These are phyloP conservation scores for Tribolium castaneum DNA, from an alignment of 1,140 invertebrate genomes.

Conservation along the genomic window DNA sequence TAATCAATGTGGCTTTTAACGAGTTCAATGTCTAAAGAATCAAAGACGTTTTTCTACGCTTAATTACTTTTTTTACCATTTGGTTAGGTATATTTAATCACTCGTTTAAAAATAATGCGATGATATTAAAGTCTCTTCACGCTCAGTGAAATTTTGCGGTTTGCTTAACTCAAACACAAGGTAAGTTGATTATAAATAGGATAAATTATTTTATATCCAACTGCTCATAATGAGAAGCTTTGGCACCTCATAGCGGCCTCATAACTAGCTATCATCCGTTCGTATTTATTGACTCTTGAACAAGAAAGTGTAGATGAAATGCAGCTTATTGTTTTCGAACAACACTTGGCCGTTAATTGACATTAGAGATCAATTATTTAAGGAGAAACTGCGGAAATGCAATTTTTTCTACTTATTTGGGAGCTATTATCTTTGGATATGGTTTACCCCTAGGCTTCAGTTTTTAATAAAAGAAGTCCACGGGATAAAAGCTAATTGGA, in stretches of 20 bases:
- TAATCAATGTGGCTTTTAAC: conserved; percentile 7
- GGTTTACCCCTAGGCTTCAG: not conserved
- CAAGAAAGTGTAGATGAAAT: not conserved
- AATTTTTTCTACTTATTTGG: not conserved
- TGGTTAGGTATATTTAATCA: conserved; percentile 16
- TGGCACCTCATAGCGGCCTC: too few species aligned
- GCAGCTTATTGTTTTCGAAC: not conserved
- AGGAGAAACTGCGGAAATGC: conserved; percentile 13
- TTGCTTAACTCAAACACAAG: conserved; percentile 25
- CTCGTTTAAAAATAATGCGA: conserved; percentile 17
- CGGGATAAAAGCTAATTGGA: not conserved
- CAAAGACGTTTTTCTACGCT: conserved; percentile 22
- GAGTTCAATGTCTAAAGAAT: conserved; percentile 31
- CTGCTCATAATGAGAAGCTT: too few species aligned
- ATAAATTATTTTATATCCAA: too few species aligned
- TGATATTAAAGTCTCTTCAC: conserved; percentile 26
- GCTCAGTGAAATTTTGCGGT: conserved; percentile 35
- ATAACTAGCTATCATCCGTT: too few species aligned
- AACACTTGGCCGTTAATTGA: not conserved
- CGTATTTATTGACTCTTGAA: not conserved
- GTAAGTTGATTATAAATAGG: not conserved
- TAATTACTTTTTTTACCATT: conserved; percentile 26
- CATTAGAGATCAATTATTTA: conserved; percentile 8
- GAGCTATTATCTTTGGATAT: not conserved
- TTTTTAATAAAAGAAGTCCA: not conserved